Percentiles rank a stretch among this genome's conserved stretches.
These are phyloP conservation scores for Coluber constrictor DNA, from an alignment of 2,797 vertebrate species.

Conservation along the genomic window DNA sequence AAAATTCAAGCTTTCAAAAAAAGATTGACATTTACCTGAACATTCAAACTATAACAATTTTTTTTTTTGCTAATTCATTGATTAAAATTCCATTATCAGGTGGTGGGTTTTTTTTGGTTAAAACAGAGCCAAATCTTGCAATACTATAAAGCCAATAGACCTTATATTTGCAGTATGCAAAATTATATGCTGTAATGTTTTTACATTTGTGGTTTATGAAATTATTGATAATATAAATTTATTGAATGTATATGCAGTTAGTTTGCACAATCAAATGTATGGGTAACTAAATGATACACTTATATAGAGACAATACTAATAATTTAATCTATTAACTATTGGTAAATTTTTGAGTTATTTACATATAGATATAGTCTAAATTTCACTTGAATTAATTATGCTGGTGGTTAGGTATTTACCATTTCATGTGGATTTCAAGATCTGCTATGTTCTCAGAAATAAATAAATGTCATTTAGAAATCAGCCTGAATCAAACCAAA, in stretches of 20 bases:
- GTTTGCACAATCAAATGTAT: conserved; percentile 23
- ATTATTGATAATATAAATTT: neutral
- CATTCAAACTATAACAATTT: neutral
- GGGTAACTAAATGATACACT: accelerated
- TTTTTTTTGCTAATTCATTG: neutral
- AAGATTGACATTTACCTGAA: neutral
- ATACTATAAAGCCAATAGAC: neutral
- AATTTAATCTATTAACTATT: neutral
- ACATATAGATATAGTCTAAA: neutral
- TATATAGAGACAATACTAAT: accelerated
- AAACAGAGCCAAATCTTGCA: neutral
- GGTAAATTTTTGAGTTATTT: neutral
- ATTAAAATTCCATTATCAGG: neutral
- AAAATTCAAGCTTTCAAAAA: neutral
- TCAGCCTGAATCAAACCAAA: neutral
- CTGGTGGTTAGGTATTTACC: neutral
- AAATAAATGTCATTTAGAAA: accelerated
- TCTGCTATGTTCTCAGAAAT: neutral
- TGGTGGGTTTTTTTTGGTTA: neutral
- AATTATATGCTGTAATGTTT: conserved; percentile 2
- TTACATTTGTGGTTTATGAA: neutral
- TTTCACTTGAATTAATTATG: neutral
- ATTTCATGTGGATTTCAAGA: neutral
- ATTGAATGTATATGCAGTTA: conserved; percentile 24
- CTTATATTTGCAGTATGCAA: conserved; percentile 7